Conservation (phyloP, 2,797 vertebrate species). For the Amazona finschi region DNA sequence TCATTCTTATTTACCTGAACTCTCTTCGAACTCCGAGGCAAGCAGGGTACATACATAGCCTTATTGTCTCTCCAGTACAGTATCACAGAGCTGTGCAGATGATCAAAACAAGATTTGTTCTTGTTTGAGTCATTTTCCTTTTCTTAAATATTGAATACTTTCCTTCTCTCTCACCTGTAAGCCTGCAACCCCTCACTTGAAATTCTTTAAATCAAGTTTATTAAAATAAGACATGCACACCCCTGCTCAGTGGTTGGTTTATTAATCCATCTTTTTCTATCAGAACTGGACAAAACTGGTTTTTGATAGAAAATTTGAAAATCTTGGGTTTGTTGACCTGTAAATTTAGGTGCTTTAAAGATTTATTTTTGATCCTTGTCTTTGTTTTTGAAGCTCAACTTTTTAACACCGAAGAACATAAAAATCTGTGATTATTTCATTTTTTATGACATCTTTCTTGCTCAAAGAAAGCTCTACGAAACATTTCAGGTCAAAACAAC, state of each 20-base stretch:
- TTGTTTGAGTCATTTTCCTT: neutral
- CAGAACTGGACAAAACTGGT: neutral
- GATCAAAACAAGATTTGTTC: neutral
- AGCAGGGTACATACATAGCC: neutral
- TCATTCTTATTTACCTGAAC: neutral
- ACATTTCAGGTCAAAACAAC: neutral
- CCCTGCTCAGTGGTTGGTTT: neutral
- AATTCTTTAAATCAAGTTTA: neutral
- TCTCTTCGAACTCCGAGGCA: neutral
- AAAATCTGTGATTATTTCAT: neutral
- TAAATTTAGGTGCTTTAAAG: neutral
- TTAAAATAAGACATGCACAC: neutral
- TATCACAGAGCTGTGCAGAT: neutral
- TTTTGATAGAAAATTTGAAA: neutral
- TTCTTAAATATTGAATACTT: neutral
- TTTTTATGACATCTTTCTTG: neutral
- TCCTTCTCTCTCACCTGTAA: neutral
- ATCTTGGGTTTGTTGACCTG: neutral
- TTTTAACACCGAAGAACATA: neutral
- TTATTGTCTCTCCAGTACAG: neutral
- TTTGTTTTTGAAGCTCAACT: neutral
- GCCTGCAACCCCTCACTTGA: neutral
- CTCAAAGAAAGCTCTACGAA: neutral
- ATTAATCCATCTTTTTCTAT: neutral
- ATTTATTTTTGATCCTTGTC: neutral